Evolutionary conservation across 2,113 vertebrate genomes (phyloP), one percentile per base, ranked within the genome.

Genomic region (Phocoena sinus): DNA sequence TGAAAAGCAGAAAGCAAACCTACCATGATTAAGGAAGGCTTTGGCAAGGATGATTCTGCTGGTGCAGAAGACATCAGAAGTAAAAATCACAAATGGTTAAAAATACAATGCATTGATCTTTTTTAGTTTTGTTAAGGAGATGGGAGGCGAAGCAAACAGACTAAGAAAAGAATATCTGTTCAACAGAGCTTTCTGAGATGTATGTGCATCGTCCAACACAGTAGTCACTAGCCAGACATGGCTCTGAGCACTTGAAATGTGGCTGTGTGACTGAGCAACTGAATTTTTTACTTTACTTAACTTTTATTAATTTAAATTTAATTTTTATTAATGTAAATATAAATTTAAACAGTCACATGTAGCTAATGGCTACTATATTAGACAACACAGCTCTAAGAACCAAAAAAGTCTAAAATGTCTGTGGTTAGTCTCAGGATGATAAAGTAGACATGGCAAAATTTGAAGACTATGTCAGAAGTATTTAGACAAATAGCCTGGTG

Each of bases 1-100:
- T 91, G 63, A 96, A 86, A 95, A 91, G 63, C 56, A 88, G 68
- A 73, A 94, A 62, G 56, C 53, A 96, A 79, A 87, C 21, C 26
- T 73, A 60, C 36, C 47, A 86, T 73, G 63, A 93, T 84, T 73
- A 92, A 81, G 83, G 33, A 62, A 13, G 8, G 62, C 82, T 96
- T 77, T 82, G 67, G 79, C 53, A 79, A 96, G 26, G 50, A 88
- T 77, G 33, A n/a, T 21, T 77, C 62, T 91, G 47, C 56, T 82
- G 53, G 26, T 82, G 47, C 63, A 86, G 82, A 50, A 92, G n/a
- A 87, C 68, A 76, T 28, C 33, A 76, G 53, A 65, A 80, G 15
- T 31, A 73, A 76, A 76, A 70, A 21, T 87, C 63, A 31, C 20
- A 79, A 85, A 18, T 80, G 88, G 58, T 38, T 38, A 91, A 94